A percentile compares a stretch with the other conserved stretches of the same genome.
Conservation (phyloP, 2,113 vertebrate genomes). For the Chlorodrepanis virens region DNA sequence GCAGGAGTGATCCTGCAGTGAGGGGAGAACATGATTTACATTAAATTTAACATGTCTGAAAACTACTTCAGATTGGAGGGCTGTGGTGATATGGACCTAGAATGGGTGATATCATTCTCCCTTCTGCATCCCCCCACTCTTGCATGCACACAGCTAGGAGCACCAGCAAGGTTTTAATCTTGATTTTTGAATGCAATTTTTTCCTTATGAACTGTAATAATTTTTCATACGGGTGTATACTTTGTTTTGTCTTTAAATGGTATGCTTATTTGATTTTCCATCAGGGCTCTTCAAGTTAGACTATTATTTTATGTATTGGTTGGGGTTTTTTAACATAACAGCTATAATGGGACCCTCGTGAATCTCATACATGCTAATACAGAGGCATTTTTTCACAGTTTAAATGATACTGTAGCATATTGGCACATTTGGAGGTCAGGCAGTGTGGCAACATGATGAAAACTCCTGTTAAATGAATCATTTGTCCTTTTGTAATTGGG, state of each 20-base stretch:
- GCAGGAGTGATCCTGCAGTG: neutral
- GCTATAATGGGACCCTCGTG: neutral
- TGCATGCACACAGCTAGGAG: neutral
- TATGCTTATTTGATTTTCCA: neutral
- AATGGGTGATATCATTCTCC: neutral
- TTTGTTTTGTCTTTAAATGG: neutral
- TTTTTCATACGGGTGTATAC: neutral
- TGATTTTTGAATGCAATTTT: neutral
- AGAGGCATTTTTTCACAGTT: neutral
- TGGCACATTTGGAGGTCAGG: neutral
- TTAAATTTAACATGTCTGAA: neutral
- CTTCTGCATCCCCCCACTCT: neutral
- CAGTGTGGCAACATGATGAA: neutral
- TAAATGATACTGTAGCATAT: constrained; percentile 32
- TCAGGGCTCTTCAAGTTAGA: neutral
- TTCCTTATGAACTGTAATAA: neutral
- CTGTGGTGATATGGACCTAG: neutral
- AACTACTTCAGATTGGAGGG: neutral
- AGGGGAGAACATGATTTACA: neutral
- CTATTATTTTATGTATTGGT: neutral
- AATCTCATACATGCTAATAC: neutral
- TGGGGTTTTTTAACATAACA: neutral
- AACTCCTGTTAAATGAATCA: constrained; percentile 27
- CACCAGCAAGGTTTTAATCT: neutral
- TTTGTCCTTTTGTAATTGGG: constrained; percentile 38